Evolutionary conservation across 2,797 vertebrate species (phyloP), one percentile per base, ranked within the genome.

Genomic region (Synanceia verrucosa): DNA sequence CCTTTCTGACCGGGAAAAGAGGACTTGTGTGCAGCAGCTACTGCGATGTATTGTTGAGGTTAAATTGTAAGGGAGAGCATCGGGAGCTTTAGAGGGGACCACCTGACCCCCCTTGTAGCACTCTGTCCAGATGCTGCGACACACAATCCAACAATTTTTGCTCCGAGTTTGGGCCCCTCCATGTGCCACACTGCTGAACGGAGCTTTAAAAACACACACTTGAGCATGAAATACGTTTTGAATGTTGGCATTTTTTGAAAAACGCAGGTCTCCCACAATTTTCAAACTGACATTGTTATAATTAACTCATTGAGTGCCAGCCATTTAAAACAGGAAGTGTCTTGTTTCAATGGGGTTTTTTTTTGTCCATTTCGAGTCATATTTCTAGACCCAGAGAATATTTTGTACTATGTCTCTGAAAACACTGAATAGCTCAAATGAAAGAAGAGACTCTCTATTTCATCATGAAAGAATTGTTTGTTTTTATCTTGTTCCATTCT

Each of bases 1-100:
- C 74, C 79, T 83, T 78, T 84, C 71, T 73, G 80, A 88, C 82
- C 79, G 58, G 51, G 59, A 66, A 59, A 59, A 59, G 69, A 73
- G 50, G 73, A 82, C 75, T 50, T 52, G 50, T 50, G 50, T 65
- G 67, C 72, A 48, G 77, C 70, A 68, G 76, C 73, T 80, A 72
- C 67, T 28, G 70, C 51, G 74, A 76, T 69, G 67, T 78, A 63
- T 65, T 79, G 70, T 78, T 39, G 66, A 77, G 57, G 62, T 82
- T 56, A 44, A 58, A 59, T 70, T 69, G 59, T 65, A 63, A 56
- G 31, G 55, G 29, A 70, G 47, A 44, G 48, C 2, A 33, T 52
- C 33, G 7, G 47, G 8, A 59, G 47, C 67, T 77, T 65, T 14
- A 51, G 46, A 57, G 37, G 19, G 39, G 14, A 55, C 51, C 37